A percentile compares a stretch with the other conserved stretches of the same genome.
Conservation (phyloP, 2,113 vertebrate genomes). For the Platichthys flesus region DNA sequence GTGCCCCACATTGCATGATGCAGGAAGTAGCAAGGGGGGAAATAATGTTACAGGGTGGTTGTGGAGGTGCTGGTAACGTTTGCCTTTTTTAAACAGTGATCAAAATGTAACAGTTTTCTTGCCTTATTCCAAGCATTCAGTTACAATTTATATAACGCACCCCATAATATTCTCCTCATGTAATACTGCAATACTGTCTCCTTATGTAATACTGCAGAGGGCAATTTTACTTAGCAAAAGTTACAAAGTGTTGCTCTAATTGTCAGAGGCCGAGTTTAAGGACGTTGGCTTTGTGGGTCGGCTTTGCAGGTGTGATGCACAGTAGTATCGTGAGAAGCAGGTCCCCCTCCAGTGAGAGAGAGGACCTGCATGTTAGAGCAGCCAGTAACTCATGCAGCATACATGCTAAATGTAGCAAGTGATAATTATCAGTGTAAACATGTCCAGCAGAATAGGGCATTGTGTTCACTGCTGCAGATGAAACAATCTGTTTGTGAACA, state of each 20-base stretch:
- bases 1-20: no score
- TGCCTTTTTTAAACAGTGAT: no score
- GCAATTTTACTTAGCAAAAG: no score
- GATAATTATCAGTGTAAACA: not conserved
- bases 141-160: not conserved
- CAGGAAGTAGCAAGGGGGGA: no score
- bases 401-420: not conserved
- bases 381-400: no score
- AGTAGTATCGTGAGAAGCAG: not conserved
- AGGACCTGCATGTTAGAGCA: not conserved
- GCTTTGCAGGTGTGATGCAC: not conserved
- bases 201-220: no score
- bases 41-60: no score
- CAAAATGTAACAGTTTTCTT: no score
- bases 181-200: no score
- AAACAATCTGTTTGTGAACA: not conserved
- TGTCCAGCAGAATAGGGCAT: not conserved
- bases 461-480: not conserved
- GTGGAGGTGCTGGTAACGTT: no score
- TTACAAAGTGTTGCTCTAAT: no score
- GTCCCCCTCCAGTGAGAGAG: not conserved
- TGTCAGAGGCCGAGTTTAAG: not conserved
- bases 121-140: no score
- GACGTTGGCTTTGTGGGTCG: not conserved
- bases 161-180: not conserved